Evolutionary conservation across 2,888 invertebrate species (phyloP).

Genomic region (Macaria notata): DNA sequence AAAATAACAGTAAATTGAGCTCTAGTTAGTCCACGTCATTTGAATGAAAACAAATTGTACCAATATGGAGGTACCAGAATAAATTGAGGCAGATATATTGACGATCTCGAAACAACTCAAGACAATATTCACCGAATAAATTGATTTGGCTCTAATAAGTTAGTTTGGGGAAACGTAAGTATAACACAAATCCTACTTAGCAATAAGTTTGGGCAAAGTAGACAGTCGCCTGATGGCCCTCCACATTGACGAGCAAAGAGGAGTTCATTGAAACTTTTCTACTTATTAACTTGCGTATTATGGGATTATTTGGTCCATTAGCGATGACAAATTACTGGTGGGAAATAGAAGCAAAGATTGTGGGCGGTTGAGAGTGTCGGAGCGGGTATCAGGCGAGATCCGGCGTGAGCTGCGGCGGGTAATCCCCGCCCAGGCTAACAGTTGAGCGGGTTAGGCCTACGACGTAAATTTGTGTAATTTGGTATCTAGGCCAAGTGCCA

Average conservation of each 20-base stretch:
- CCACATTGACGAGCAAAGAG: conserved; percentile 70
- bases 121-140: conserved; percentile 26
- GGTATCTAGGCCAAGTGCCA: conserved; percentile 81
- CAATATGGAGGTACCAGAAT: no score
- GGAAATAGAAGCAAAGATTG: conserved; percentile 57
- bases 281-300: conserved; percentile 78
- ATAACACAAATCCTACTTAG: conserved; percentile 79
- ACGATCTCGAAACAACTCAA: conserved; percentile 23
- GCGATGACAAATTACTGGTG: conserved; percentile 47
- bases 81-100: conserved; percentile 25
- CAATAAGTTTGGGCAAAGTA: conserved; percentile 75
- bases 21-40: conserved; percentile 16
- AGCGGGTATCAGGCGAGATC: conserved; percentile 68
- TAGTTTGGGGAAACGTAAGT: conserved; percentile 64
- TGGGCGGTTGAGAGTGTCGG: conserved; percentile 48
- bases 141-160: conserved; percentile 34
- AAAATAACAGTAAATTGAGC: no score
- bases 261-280: conserved; percentile 76
- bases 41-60: conserved; percentile 22
- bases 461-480: conserved; percentile 81
- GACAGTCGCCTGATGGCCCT: conserved; percentile 75
- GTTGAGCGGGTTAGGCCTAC: conserved; percentile 67
- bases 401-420: conserved; percentile 70
- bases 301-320: conserved; percentile 62
- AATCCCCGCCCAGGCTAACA: conserved; percentile 70